Conservation (phyloP, 2,888 invertebrate genomes). For the Drosophila percnosoma region DNA sequence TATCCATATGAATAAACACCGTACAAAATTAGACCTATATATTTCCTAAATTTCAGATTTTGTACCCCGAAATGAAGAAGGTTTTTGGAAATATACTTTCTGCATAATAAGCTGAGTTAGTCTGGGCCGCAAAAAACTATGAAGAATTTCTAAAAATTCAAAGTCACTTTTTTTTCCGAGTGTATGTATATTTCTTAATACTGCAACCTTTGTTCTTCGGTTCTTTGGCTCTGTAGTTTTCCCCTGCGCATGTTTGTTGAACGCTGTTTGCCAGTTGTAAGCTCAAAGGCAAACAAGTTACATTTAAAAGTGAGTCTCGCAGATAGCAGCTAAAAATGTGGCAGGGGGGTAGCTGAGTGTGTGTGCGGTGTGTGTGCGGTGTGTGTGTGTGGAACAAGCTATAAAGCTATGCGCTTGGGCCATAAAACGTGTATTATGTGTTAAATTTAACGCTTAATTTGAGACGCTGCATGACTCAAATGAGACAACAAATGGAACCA, state of each 20-base stretch:
- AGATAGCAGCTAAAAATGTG: constrained; percentile 22
- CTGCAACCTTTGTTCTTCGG: constrained; percentile 13
- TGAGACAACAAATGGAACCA: constrained; percentile 34
- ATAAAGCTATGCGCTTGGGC: constrained; percentile 50
- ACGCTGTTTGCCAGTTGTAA: constrained; percentile 67
- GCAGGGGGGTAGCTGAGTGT: not conserved
- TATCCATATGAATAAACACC: not conserved
- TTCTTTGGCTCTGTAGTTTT: constrained; percentile 1
- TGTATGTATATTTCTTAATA: constrained; percentile 5
- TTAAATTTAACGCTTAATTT: constrained; percentile 72
- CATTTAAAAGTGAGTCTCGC: constrained; percentile 12
- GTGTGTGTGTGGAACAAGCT: constrained; percentile 40
- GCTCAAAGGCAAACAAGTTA: constrained; percentile 70
- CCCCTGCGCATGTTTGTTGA: constrained; percentile 23
- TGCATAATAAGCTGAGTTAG: not conserved
- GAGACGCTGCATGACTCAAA: constrained; percentile 39
- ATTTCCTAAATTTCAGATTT: rapidly evolving
- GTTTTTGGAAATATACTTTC: not conserved
- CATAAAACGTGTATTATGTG: constrained; percentile 74
- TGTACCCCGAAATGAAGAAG: not conserved
- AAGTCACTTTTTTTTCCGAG: not conserved
- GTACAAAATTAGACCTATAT: not conserved
- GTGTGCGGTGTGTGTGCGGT: not conserved
- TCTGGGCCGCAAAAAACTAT: not conserved
- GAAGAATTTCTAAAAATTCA: not conserved